A percentile compares a stretch with the other conserved stretches of the same genome.
These are phyloP conservation scores for Drosophila sp. DNA, from an alignment of 1,140 invertebrate genomes.

Conservation along the genomic window DNA sequence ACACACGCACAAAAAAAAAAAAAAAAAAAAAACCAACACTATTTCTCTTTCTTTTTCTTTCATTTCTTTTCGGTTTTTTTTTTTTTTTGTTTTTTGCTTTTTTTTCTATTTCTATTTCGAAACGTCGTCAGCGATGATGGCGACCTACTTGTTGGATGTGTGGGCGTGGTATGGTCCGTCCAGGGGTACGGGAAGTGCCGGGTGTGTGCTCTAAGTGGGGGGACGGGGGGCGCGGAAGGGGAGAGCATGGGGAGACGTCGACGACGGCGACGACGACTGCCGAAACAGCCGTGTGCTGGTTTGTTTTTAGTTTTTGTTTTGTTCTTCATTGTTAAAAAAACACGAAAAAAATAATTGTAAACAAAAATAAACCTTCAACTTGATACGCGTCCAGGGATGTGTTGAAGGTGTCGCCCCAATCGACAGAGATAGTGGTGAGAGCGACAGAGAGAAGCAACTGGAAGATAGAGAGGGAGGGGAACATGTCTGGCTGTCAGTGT, in stretches of 20 bases:
- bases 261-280: slow-evolving; percentile 1
- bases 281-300: slow-evolving; percentile 43
- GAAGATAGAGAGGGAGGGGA: background rate
- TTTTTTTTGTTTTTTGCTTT: slow-evolving; percentile 16
- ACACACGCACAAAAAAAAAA: slow-evolving; percentile 32
- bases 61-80: background rate
- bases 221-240: too few species aligned
- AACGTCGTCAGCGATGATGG: slow-evolving; percentile 58
- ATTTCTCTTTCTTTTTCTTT: slow-evolving; percentile 13
- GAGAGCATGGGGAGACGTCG: background rate
- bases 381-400: slow-evolving; percentile 82
- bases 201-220: background rate
- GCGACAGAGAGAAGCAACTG: slow-evolving; percentile 14
- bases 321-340: slow-evolving; percentile 51
- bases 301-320: slow-evolving; percentile 43
- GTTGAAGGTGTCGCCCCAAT: slow-evolving; percentile 66
- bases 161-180: slow-evolving; percentile 41
- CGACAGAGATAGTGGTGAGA: background rate
- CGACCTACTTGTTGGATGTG: slow-evolving; percentile 76
- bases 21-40: slow-evolving; percentile 22
- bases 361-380: slow-evolving; percentile 83
- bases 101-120: slow-evolving; percentile 63
- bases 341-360: slow-evolving; percentile 68
- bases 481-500: background rate
- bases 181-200: background rate